A percentile compares a stretch with the other conserved stretches of the same genome.
Conservation (phyloP, 2,113 vertebrate genomes). For the Laticauda colubrina region DNA sequence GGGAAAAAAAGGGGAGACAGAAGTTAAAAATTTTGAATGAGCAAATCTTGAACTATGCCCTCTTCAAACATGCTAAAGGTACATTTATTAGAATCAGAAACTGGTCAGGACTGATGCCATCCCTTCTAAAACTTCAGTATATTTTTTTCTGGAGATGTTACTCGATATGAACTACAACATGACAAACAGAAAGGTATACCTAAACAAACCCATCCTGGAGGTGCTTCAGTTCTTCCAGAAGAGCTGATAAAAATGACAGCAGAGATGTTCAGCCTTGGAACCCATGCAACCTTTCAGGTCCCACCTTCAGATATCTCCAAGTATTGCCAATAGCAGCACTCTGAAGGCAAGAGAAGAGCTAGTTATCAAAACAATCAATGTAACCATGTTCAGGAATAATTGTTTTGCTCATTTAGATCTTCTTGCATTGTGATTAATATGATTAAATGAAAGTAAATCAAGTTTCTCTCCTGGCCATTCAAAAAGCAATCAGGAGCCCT, state of each 20-base stretch:
- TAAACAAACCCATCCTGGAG: background rate
- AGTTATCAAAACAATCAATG: background rate
- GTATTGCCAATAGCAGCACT: background rate
- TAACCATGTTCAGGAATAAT: background rate
- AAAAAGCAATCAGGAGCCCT: background rate
- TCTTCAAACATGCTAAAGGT: background rate
- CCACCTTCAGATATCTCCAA: background rate
- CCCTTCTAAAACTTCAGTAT: background rate
- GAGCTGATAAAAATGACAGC: background rate
- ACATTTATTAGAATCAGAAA: background rate
- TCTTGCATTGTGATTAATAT: background rate
- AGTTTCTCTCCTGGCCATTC: background rate
- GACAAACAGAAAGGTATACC: background rate
- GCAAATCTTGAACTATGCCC: background rate
- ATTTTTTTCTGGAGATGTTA: background rate
- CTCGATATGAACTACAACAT: background rate
- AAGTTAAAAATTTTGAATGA: background rate
- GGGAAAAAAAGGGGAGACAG: background rate
- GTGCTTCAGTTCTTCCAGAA: background rate
- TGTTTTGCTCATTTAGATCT: background rate
- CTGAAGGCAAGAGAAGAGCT: background rate
- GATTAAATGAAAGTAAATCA: background rate
- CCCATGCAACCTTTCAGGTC: background rate
- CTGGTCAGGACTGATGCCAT: background rate
- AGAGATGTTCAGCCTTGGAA: background rate